Evolutionary conservation across 2,113 vertebrate species (phyloP).

Genomic region (Petroica traversi): DNA sequence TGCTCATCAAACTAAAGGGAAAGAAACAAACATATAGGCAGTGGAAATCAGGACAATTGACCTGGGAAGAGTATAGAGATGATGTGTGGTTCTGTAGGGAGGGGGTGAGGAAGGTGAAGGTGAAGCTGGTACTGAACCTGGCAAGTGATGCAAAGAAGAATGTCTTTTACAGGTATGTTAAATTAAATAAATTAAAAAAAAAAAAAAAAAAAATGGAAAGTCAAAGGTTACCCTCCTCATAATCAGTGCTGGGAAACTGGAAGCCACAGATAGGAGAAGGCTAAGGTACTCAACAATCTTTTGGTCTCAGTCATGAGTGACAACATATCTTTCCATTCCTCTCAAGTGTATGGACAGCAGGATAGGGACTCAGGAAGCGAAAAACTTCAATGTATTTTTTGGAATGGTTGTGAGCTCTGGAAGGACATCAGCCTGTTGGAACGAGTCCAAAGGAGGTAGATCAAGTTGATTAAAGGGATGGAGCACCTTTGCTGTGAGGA

Average conservation of each 20-base stretch:
- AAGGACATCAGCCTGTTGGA: not conserved
- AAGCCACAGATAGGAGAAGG: not conserved
- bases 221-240: too few species aligned
- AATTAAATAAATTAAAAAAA: too few species aligned
- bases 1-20: not conserved
- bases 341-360: rapidly evolving
- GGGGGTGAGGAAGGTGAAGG: not conserved
- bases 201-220: not conserved
- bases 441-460: rapidly evolving
- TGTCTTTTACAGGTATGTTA: not conserved
- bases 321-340: not conserved
- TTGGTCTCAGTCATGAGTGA: not conserved
- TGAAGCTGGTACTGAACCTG: not conserved
- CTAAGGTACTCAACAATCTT: rapidly evolving
- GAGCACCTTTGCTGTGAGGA: not conserved
- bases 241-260: not conserved
- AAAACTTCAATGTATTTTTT: not conserved
- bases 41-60: not conserved
- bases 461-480: not conserved
- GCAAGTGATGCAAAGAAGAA: not conserved
- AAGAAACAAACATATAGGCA: not conserved
- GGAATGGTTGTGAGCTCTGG: rapidly evolving
- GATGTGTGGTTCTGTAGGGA: not conserved
- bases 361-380: not conserved
- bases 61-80: not conserved